Conservation (phyloP, 2,113 vertebrate species). For the Sarotherodon lohbergeri region DNA sequence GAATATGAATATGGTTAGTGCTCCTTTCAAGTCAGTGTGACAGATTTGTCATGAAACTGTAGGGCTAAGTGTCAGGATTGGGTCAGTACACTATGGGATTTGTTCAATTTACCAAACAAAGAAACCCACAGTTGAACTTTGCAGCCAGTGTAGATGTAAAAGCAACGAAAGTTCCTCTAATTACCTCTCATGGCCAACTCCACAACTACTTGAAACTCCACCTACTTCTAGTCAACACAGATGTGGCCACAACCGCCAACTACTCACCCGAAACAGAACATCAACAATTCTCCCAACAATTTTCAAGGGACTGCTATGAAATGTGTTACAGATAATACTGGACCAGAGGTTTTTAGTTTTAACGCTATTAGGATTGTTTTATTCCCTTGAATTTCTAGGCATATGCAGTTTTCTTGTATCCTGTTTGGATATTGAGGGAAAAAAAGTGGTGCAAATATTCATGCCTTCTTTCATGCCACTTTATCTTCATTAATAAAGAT, state of each 20-base stretch:
- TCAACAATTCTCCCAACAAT: background rate
- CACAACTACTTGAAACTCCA: background rate
- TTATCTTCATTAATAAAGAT: background rate
- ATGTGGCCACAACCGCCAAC: background rate
- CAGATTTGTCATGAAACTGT: background rate
- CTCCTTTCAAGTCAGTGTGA: background rate
- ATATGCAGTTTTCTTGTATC: background rate
- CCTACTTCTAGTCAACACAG: background rate
- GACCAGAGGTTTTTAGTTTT: background rate
- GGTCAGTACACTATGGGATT: background rate
- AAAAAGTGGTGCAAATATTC: background rate
- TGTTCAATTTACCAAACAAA: background rate
- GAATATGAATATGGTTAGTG: background rate
- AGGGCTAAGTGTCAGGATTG: background rate
- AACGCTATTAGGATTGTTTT: background rate
- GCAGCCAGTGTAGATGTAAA: background rate
- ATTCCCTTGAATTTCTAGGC: background rate
- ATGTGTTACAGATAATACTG: background rate
- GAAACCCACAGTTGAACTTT: background rate
- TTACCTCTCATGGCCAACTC: background rate
- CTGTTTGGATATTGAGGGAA: background rate
- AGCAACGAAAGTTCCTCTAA: background rate
- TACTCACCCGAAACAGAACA: background rate
- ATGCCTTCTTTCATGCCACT: background rate
- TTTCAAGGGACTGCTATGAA: background rate